Conservation (phyloP, 2,113 vertebrate species). For the Cyprinus carpio region DNA sequence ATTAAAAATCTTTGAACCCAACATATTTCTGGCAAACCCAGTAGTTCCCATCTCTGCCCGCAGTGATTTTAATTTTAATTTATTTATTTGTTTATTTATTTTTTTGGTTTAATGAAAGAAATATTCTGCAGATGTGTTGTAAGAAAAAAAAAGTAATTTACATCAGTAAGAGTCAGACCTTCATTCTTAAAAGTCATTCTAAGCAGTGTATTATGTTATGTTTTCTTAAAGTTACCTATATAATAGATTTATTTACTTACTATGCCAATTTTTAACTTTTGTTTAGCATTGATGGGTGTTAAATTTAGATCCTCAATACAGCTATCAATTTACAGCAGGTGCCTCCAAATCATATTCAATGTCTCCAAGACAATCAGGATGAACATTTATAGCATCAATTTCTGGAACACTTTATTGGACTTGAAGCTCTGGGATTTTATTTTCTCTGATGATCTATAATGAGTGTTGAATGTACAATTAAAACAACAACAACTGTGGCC, state of each 20-base stretch:
- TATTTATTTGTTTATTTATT: too few species aligned
- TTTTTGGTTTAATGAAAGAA: too few species aligned
- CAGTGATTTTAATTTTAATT: too few species aligned
- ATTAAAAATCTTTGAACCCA: too few species aligned
- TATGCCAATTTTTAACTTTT: not conserved
- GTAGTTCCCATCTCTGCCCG: too few species aligned
- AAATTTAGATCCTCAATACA: not conserved
- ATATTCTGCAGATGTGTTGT: too few species aligned
- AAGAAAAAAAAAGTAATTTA: not conserved
- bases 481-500: not conserved
- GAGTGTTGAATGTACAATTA: slow-evolving; percentile 9
- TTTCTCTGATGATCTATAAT: slow-evolving; percentile 2
- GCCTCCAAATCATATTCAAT: not conserved
- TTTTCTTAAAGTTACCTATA: not conserved
- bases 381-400: not conserved
- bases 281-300: not conserved
- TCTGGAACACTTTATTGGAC: not conserved
- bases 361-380: not conserved
- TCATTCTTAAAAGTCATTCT: not conserved
- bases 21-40: not conserved
- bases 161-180: not conserved
- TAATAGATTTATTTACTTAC: not conserved
- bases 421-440: not conserved
- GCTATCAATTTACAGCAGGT: not conserved
- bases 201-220: not conserved